Conservation (phyloP, 1,140 invertebrate genomes). For the Galleria mellonella region DNA sequence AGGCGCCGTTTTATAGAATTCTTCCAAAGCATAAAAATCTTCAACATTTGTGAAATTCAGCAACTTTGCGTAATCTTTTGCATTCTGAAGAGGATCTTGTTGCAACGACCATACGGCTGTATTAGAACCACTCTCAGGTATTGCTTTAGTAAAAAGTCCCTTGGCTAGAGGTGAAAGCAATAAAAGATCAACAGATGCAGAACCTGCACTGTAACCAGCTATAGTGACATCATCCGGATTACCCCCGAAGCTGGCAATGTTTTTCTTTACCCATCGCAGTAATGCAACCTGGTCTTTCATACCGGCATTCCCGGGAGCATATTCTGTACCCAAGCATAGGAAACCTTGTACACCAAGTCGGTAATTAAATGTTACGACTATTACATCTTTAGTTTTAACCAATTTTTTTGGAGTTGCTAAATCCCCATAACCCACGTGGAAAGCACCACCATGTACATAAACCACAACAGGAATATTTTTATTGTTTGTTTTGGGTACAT, state of each 20-base stretch:
- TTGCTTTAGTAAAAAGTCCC: constrained; percentile 40
- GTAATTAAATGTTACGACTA: constrained; percentile 25
- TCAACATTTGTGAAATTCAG: constrained; percentile 22
- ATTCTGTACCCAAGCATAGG: constrained; percentile 27
- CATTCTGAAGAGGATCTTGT: constrained; percentile 30
- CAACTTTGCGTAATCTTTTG: constrained; percentile 22
- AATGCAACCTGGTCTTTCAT: constrained; percentile 42
- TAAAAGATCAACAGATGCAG: constrained; percentile 27
- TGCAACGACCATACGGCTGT: constrained; percentile 21
- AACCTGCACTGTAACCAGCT: constrained; percentile 33
- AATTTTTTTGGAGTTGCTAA: constrained; percentile 1
- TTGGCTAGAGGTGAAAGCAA: constrained; percentile 29
- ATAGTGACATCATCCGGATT: constrained; percentile 40
- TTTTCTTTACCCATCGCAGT: constrained; percentile 36
- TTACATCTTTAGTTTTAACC: constrained; percentile 11
- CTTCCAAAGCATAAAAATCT: constrained; percentile 32
- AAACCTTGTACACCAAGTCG: constrained; percentile 15
- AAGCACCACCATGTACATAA: constrained; percentile 16
- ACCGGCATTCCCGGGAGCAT: constrained; percentile 37
- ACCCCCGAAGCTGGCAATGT: constrained; percentile 41
- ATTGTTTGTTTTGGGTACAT: constrained; percentile 6
- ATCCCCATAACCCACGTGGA: constrained; percentile 2
- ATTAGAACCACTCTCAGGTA: constrained; percentile 27
- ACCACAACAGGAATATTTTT: constrained; percentile 14
- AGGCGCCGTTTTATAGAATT: constrained; percentile 33